Conservation (phyloP, 92 coral and sea anemone species). For the Pocillopora grandis region DNA sequence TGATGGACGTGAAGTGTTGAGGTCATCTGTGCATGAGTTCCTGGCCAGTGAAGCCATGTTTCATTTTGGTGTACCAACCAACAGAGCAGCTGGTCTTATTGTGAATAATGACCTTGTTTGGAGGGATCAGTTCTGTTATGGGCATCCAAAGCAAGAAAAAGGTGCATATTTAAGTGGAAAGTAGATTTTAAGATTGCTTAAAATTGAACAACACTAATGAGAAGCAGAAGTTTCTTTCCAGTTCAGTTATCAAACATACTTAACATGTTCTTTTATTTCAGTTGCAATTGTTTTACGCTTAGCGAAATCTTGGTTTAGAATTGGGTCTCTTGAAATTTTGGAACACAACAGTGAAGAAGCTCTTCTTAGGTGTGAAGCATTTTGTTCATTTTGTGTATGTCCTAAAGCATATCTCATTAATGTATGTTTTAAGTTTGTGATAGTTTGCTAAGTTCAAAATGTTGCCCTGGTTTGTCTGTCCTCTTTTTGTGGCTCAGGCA, state of each 20-base stretch:
- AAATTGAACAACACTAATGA: neutral
- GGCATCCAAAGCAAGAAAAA: conserved; percentile 84
- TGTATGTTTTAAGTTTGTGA: too few species aligned
- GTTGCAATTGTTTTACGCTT: conserved; percentile 91
- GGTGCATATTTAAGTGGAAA: conserved; percentile 36
- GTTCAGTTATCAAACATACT: neutral
- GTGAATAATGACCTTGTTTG: conserved; percentile 77
- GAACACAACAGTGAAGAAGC: conserved; percentile 58
- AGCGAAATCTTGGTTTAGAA: conserved; percentile 97
- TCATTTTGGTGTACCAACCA: conserved; percentile 84
- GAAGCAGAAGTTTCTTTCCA: neutral
- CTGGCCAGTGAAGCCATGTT: conserved; percentile 98
- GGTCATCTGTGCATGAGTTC: conserved; percentile 93
- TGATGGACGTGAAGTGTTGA: conserved; percentile 92
- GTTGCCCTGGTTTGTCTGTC: too few species aligned
- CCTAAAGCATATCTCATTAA: too few species aligned
- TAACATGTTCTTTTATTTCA: conserved; percentile 1
- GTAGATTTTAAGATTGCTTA: neutral
- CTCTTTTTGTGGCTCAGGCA: too few species aligned
- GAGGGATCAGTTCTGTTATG: conserved; percentile 98
- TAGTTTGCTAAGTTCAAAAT: too few species aligned
- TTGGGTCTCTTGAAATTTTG: conserved; percentile 92
- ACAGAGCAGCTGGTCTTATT: conserved; percentile 84
- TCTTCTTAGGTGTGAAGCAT: conserved; percentile 57
- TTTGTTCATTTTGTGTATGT: too few species aligned